phyloP scores from a whole-genome alignment of 2,888 invertebrate species.

The Caenorhabditis japonica region DNA sequence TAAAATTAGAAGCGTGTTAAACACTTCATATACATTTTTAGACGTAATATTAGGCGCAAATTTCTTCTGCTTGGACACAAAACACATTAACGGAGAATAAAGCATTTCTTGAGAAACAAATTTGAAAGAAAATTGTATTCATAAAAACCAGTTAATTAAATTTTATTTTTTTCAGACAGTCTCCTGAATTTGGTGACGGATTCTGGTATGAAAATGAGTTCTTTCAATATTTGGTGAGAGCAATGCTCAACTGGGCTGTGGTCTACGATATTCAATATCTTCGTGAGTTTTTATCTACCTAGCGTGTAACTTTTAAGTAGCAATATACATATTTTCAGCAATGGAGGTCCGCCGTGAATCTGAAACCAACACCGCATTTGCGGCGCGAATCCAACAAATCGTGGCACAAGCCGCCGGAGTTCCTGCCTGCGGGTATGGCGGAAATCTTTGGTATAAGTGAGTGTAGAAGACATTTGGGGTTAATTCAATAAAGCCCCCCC shows the following conservation, averaged over 20 bases:
- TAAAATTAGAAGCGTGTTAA: too few relatives aligned
- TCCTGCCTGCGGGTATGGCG: constrained; percentile 55
- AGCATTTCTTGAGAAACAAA: neutral
- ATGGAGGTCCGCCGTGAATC: constrained; percentile 17
- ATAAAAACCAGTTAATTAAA: too few relatives aligned
- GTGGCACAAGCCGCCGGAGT: constrained; percentile 55
- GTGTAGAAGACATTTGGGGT: too few relatives aligned
- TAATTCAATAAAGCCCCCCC: too few relatives aligned
- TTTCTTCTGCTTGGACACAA: too few relatives aligned
- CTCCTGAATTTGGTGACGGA: constrained; percentile 58
- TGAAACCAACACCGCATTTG: constrained; percentile 58
- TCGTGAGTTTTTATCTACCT: constrained; percentile 21
- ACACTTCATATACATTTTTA: too few relatives aligned
- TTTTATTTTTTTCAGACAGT: constrained; percentile 39
- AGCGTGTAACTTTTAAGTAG: neutral
- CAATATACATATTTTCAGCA: constrained; percentile 22
- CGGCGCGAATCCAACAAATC: constrained; percentile 53
- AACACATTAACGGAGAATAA: neutral
- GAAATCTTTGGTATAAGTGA: constrained; percentile 63
- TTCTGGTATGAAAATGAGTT: constrained; percentile 67
- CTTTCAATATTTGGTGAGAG: constrained; percentile 58
- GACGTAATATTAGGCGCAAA: too few relatives aligned
- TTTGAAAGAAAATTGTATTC: too few relatives aligned
- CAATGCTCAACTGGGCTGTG: constrained; percentile 63
- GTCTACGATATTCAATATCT: constrained; percentile 69